Evolutionary conservation across 2,888 invertebrate genomes (phyloP).

Genomic region (Pilophorus perplexus): DNA sequence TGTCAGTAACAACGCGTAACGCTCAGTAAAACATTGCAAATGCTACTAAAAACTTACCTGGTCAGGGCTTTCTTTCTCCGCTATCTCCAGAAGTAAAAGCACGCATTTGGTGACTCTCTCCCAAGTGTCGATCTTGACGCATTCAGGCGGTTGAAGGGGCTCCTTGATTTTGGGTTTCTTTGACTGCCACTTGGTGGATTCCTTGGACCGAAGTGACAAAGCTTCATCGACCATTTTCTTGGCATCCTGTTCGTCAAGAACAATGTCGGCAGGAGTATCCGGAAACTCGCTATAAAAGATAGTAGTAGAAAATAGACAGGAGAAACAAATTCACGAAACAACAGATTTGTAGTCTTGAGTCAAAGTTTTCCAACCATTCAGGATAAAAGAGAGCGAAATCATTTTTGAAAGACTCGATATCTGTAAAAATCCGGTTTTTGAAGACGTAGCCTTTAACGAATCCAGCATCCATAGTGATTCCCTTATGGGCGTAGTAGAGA

Average conservation of each 20-base stretch:
- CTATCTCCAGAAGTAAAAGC: slow-evolving; percentile 32
- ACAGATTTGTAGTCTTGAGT: not conserved
- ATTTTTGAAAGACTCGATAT: slow-evolving; percentile 66
- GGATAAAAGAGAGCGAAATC: slow-evolving; percentile 66
- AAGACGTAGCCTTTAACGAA: slow-evolving; percentile 74
- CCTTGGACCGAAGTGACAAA: slow-evolving; percentile 25
- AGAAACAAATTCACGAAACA: not conserved
- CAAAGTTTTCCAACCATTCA: slow-evolving; percentile 54
- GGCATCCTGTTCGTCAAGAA: slow-evolving; percentile 13
- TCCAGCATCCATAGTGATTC: slow-evolving; percentile 67
- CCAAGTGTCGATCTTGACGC: slow-evolving; percentile 40
- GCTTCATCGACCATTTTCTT: slow-evolving; percentile 37
- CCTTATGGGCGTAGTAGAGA: slow-evolving; percentile 69
- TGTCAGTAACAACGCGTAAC: not conserved
- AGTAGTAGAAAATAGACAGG: not conserved
- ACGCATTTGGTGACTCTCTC: slow-evolving; percentile 37
- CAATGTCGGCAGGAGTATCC: slow-evolving; percentile 15
- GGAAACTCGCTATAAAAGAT: slow-evolving; percentile 41
- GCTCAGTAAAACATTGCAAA: not conserved
- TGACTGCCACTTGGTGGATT: slow-evolving; percentile 32
- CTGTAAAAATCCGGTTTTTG: slow-evolving; percentile 68
- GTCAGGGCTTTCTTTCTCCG: slow-evolving; percentile 37
- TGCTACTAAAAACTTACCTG: slow-evolving; percentile 33
- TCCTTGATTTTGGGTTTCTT: slow-evolving; percentile 3
- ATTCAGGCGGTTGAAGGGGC: slow-evolving; percentile 14